Evolutionary conservation across 2,113 vertebrate species (phyloP).

Genomic region (Pseudolaguvia tuberculata): DNA sequence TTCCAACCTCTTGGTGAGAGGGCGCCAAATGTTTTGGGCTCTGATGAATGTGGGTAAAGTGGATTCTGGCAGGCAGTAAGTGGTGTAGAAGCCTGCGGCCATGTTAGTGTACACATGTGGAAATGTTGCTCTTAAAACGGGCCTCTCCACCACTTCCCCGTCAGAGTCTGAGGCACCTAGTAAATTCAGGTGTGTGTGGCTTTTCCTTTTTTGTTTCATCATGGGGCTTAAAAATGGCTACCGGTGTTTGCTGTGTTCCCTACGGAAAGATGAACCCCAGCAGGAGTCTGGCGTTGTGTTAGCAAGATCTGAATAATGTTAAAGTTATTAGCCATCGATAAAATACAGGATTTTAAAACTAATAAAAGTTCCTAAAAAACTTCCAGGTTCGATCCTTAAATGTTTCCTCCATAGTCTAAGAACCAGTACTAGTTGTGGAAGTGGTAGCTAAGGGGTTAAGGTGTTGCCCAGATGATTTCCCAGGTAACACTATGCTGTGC

Average conservation of each 20-base stretch:
- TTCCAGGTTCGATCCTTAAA: too few species aligned
- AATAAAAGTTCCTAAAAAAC: too few species aligned
- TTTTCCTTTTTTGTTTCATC: slow-evolving; percentile 2
- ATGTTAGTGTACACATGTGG: slow-evolving; percentile 21
- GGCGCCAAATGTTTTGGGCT: slow-evolving; percentile 25
- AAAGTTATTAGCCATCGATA: background rate
- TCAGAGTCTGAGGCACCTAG: slow-evolving; percentile 15
- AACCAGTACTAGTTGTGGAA: background rate
- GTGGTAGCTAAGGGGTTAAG: too few species aligned
- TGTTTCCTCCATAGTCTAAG: too few species aligned
- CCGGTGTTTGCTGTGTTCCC: background rate
- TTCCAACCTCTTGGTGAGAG: slow-evolving; percentile 9
- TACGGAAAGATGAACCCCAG: slow-evolving; percentile 1
- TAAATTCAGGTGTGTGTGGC: slow-evolving; percentile 21
- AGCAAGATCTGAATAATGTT: background rate
- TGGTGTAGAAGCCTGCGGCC: background rate
- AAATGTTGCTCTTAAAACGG: slow-evolving; percentile 37
- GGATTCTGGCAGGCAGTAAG: slow-evolving; percentile 22
- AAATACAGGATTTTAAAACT: too few species aligned
- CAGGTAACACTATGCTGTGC: too few species aligned
- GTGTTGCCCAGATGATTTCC: too few species aligned
- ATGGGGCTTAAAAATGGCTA: background rate
- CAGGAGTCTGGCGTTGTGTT: background rate
- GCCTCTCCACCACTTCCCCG: slow-evolving; percentile 9
- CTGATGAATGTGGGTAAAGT: slow-evolving; percentile 26